Evolutionary conservation across 64 coral and sea anemone species (phyloP).

Genomic region (Platygyra sinensis): DNA sequence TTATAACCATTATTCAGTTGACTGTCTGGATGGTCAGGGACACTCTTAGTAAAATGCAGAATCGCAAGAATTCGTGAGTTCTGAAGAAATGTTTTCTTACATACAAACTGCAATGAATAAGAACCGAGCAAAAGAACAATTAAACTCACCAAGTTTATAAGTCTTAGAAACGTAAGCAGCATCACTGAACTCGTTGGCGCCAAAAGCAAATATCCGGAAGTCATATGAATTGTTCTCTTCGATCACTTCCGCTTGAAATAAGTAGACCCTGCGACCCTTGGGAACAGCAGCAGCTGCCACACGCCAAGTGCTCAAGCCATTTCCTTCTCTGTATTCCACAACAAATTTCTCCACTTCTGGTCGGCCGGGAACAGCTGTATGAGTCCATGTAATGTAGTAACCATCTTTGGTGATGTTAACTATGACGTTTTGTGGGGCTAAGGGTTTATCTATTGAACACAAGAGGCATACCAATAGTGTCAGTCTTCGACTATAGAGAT

Average conservation of each 20-base stretch:
- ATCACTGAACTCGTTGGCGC: slow-evolving; percentile 57
- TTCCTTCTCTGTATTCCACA: slow-evolving; percentile 73
- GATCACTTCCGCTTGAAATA: slow-evolving; percentile 63
- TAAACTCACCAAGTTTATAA: slow-evolving; percentile 82
- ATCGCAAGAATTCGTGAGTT: too few species aligned
- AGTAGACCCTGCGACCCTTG: slow-evolving; percentile 29
- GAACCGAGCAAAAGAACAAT: too few species aligned
- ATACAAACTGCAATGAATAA: too few species aligned
- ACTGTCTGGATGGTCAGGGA: too few species aligned
- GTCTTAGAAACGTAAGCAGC: slow-evolving; percentile 82
- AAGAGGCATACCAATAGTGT: neutral
- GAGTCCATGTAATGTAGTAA: slow-evolving; percentile 73
- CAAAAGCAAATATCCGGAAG: slow-evolving; percentile 81
- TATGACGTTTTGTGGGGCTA: slow-evolving; percentile 77
- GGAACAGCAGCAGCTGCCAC: slow-evolving; percentile 43
- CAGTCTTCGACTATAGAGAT: too few species aligned
- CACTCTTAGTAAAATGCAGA: too few species aligned
- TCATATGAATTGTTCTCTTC: slow-evolving; percentile 73
- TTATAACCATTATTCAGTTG: neutral
- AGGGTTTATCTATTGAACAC: slow-evolving; percentile 60
- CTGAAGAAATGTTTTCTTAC: too few species aligned
- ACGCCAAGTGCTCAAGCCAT: slow-evolving; percentile 54
- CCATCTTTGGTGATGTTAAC: slow-evolving; percentile 82
- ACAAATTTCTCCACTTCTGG: slow-evolving; percentile 73
- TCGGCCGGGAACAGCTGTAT: slow-evolving; percentile 72